These are phyloP conservation scores for Tupiocoris notatus DNA, from an alignment of 2,888 invertebrate species.

Conservation along the genomic window DNA sequence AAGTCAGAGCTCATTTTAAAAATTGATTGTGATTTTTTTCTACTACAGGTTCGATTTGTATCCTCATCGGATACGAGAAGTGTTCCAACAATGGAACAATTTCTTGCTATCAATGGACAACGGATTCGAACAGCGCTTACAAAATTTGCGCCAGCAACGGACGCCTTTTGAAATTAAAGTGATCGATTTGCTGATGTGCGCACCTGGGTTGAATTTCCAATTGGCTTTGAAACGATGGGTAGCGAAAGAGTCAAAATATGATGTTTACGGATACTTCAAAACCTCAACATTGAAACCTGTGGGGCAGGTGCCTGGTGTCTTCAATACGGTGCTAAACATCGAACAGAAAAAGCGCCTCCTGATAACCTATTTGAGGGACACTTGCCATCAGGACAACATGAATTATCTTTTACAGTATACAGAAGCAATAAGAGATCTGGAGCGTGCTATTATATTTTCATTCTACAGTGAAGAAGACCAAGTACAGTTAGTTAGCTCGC, in stretches of 20 bases:
- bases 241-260: neutral
- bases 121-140: neutral
- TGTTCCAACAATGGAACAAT: neutral
- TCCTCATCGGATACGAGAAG: neutral
- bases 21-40: neutral
- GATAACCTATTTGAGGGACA: neutral
- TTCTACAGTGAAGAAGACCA: too few relatives aligned
- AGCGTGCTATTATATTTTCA: too few relatives aligned
- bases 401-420: neutral
- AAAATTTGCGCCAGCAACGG: neutral
- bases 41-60: neutral
- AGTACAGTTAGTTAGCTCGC: too few relatives aligned
- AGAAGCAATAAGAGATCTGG: neutral
- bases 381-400: constrained; percentile 9
- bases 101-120: neutral
- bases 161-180: constrained; percentile 22
- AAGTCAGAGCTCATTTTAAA: too few relatives aligned
- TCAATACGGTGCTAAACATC: constrained; percentile 8
- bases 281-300: neutral
- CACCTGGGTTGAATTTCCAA: constrained; percentile 2
- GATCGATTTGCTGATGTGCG: constrained; percentile 16
- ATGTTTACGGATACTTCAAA: constrained; percentile 19
- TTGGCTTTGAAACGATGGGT: constrained; percentile 1
- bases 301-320: constrained; percentile 10
- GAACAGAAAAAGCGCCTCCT: neutral